These are phyloP conservation scores for Ooceraea biroi DNA, from an alignment of 1,140 invertebrate genomes.

Conservation along the genomic window DNA sequence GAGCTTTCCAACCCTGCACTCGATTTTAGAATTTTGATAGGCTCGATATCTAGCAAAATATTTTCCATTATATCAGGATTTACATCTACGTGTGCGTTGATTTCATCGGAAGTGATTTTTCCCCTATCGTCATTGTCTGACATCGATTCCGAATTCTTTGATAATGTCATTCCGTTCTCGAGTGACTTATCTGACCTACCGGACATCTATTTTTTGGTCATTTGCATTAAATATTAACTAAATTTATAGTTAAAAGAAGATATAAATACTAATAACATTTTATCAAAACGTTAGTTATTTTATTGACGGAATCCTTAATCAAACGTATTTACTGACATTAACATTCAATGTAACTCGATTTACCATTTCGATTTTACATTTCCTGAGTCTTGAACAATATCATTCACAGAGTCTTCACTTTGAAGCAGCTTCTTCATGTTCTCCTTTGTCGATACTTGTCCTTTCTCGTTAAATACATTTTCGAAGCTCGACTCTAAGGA, in stretches of 20 bases:
- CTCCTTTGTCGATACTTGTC: not conserved
- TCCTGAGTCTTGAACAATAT: conserved; percentile 31
- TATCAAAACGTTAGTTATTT: not conserved
- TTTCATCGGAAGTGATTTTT: conserved; percentile 18
- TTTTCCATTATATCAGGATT: conserved; percentile 42
- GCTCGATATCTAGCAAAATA: conserved; percentile 49
- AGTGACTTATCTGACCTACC: conserved; percentile 6
- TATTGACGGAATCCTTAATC: not conserved
- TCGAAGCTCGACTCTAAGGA: not conserved
- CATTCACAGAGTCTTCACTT: conserved; percentile 47
- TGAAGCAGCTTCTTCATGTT: conserved; percentile 27
- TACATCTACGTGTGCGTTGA: conserved; percentile 21
- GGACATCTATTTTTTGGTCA: conserved; percentile 48
- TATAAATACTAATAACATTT: not conserved
- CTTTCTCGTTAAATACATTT: not conserved
- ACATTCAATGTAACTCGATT: not conserved
- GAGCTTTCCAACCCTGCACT: not conserved
- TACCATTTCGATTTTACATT: conserved; percentile 39
- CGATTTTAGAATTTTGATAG: conserved; percentile 28
- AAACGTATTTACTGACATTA: not conserved
- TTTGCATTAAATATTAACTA: not conserved
- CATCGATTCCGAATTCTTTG: not conserved
- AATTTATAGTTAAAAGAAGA: conserved; percentile 5
- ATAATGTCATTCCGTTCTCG: not conserved
- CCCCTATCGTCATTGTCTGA: not conserved